Conservation (phyloP, 2,888 invertebrate genomes). For the Hecatera dysodea region DNA sequence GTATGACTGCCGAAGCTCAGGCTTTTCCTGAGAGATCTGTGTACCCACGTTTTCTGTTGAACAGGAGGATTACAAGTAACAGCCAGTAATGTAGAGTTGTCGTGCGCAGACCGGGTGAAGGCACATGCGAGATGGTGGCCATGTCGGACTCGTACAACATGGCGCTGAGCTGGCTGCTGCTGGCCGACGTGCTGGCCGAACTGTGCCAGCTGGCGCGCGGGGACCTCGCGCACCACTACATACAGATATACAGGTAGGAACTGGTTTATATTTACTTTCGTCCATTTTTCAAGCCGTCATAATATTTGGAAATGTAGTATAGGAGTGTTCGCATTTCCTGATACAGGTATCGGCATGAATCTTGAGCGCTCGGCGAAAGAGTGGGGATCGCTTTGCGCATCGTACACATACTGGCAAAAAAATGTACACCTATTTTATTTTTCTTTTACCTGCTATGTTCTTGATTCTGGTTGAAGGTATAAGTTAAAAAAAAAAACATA, state of each 20-base stretch:
- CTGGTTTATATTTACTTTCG: too few relatives aligned
- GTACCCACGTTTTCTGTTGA: background rate
- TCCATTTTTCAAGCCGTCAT: too few relatives aligned
- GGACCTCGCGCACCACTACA: conserved; percentile 94
- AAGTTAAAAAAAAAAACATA: too few relatives aligned
- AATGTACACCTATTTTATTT: too few relatives aligned
- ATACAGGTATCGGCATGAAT: too few relatives aligned
- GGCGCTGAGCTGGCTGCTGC: conserved; percentile 93
- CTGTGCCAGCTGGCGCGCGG: conserved; percentile 93
- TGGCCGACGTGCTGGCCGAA: conserved; percentile 93
- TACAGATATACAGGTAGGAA: conserved; percentile 85
- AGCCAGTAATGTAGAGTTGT: background rate
- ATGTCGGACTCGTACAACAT: conserved; percentile 91
- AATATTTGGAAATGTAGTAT: too few relatives aligned
- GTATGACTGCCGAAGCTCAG: background rate
- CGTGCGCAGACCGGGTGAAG: conserved; percentile 89
- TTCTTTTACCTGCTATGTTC: too few relatives aligned
- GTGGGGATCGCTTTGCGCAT: too few relatives aligned
- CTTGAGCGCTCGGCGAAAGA: too few relatives aligned
- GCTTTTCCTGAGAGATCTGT: background rate
- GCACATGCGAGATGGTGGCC: conserved; percentile 90
- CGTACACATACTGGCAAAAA: too few relatives aligned
- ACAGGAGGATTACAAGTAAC: background rate
- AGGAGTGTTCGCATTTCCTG: too few relatives aligned
- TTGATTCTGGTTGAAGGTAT: too few relatives aligned